Percentiles rank a stretch among this genome's conserved stretches.
Evolutionary conservation across 1,140 invertebrate genomes (phyloP).

Genomic region (Aphaenogaster floridana): DNA sequence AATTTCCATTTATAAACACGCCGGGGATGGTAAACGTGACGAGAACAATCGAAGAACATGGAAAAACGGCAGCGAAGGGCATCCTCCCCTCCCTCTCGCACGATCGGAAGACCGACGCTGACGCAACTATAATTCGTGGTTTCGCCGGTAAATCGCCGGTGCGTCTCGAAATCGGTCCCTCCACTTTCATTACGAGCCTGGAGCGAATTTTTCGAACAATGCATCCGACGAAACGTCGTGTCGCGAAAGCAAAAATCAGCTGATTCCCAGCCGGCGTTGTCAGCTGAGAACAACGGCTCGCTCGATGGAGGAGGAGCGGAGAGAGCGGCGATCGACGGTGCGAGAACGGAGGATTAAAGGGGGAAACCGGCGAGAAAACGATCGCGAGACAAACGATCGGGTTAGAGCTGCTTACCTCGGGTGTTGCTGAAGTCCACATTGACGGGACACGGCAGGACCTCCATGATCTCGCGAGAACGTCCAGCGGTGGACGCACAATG

Average conservation of each 20-base stretch:
- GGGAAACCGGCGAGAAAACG: neutral
- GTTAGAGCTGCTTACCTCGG: slow-evolving; percentile 76
- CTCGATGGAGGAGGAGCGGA: neutral
- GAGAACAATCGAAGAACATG: slow-evolving; percentile 32
- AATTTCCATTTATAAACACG: slow-evolving; percentile 34
- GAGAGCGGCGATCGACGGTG: neutral
- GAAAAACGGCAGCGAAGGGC: slow-evolving; percentile 46
- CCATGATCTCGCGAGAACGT: slow-evolving; percentile 76
- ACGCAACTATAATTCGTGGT: slow-evolving; percentile 43
- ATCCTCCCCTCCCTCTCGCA: neutral
- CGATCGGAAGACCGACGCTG: slow-evolving; percentile 9
- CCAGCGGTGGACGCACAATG: slow-evolving; percentile 18
- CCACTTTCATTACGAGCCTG: neutral
- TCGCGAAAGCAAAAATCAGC: slow-evolving; percentile 52
- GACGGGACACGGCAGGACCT: slow-evolving; percentile 84
- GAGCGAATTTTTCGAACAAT: neutral
- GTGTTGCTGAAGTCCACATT: slow-evolving; percentile 85
- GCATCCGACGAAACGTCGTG: neutral
- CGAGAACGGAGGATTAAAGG: neutral
- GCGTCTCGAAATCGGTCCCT: neutral
- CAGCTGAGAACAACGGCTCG: slow-evolving; percentile 58
- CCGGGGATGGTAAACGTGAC: neutral
- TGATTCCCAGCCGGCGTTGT: slow-evolving; percentile 57
- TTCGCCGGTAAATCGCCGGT: neutral
- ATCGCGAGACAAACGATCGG: neutral